Evolutionary conservation across 1,140 invertebrate genomes (phyloP).

Genomic region (Brachionus manjavacas): DNA sequence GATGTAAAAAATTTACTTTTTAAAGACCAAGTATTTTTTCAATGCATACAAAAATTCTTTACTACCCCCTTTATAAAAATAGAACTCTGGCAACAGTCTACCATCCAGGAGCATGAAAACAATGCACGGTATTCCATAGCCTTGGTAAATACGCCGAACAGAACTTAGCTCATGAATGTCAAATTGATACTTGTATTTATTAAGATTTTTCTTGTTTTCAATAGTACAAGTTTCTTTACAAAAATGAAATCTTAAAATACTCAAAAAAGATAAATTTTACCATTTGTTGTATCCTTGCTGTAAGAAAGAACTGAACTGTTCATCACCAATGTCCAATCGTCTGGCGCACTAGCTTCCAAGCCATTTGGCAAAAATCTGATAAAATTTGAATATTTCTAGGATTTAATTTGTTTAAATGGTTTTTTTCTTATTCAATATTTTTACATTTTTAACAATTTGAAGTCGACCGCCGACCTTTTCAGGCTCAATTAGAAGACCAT

Average conservation of each 20-base stretch:
- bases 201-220: slow-evolving; percentile 48
- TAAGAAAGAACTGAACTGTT: not conserved
- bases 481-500: slow-evolving; percentile 24
- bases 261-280: not conserved
- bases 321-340: slow-evolving; percentile 38
- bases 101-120: slow-evolving; percentile 64
- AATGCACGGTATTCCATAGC: slow-evolving; percentile 54
- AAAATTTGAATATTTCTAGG: not conserved
- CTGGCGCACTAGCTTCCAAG: not conserved
- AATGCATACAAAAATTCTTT: slow-evolving; percentile 67
- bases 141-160: slow-evolving; percentile 53
- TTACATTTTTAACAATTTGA: slow-evolving; percentile 41
- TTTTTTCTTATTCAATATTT: not conserved
- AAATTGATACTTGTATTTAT: slow-evolving; percentile 56
- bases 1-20: slow-evolving; percentile 50
- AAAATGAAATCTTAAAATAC: not conserved
- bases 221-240: slow-evolving; percentile 18
- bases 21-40: slow-evolving; percentile 56
- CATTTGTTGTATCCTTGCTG: not conserved
- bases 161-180: slow-evolving; percentile 59
- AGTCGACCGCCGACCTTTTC: slow-evolving; percentile 26
- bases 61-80: slow-evolving; percentile 78
- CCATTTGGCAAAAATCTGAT: slow-evolving; percentile 23
- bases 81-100: slow-evolving; percentile 70
- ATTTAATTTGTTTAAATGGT: not conserved